Base-by-base conservation (phyloP, 2,888 invertebrate species). In the Sycophila texana region DNA sequence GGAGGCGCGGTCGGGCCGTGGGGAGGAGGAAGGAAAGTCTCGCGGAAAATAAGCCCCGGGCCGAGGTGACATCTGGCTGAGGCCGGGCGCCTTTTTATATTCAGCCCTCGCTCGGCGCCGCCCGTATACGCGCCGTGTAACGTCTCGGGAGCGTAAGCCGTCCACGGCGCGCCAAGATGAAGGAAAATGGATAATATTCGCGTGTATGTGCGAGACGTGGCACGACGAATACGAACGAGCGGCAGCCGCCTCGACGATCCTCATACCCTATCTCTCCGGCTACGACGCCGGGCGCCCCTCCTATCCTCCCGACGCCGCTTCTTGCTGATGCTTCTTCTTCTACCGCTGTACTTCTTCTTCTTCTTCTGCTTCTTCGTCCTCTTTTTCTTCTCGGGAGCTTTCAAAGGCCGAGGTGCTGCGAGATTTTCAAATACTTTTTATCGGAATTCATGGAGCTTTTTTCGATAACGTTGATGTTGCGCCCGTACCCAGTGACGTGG, bases 181-280 rank as follows among this genome's bases (percentile, higher is more conserved):
- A 82, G 80, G 83, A 84, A 85, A 85, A 84, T 84, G 83, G 84
- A 83, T 85, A 84, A 85, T 85, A 84, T 85, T 84, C 83, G 82
- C 83, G 79, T 81, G 82, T 83, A 83, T 83, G 83, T 83, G 83
- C 82, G 83, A 81, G 81, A 71, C 82, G 84, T 80, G 80, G 80
- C 82, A 81, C 81, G 77, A 71, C 82, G 84, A 84, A 84, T 84
- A 85, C 83, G 83, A 84, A 84, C 80, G 70, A 84, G 83, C 81
- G 73, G 75, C 80, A 10, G 39, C 51, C 57, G 26, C 72, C 73
- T 76, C 70, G 30, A 49, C 22, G n/a, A 73, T 72, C 60, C n/a
- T 68, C 4, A 30, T 30, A 30, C 30, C 30, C 51, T 49, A 20
- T 72, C 70, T 76, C 49, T 61, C 26, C 16, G 26, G 26, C 39